Base-by-base conservation (phyloP, 2,113 vertebrate genomes). In the Pangasianodon hypophthalmus region DNA sequence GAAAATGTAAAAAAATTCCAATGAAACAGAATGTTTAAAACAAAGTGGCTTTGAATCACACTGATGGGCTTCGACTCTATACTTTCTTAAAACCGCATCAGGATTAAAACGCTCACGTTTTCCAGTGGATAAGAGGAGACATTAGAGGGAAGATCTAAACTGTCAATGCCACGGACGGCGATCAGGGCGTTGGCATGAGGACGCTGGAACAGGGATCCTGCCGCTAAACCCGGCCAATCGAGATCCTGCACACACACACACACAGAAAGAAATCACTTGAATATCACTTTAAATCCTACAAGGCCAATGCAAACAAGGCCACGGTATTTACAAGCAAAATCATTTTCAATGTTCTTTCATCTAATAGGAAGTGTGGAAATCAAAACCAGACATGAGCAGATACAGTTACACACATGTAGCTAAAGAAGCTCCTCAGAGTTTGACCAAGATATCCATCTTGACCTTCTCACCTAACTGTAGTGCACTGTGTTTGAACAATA, bases 141-240 rank as follows among this genome's bases (percentile, higher is more conserved):
- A 46, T 94, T 97, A 37, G 94, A 92, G 60, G 96, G 95, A 80
- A 99, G 88, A 0, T 88, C 92, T 64, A 99, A 94, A 69, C 95
- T 96, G 73, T 98, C 96, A 0, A 97, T 95, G 1, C 98, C 98
- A 56, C 97, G 98, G 91, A 99, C 97, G 41, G 97, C 96, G 77
- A 99, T 96, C 92, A 99, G 94, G 26, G 98, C 93, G 0, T 97
- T 98, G 69, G 98, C 98, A 85, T 97, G 96, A 1, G 98, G 98
- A 85, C 97, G 96, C 93, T 97, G 97, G 92, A 99, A 99, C 37
- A 98, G 93, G 9, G 97, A 96, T 3, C 97, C 98, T 48, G 96
- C 96, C 0, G 92, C 96, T 37, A 99, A 96, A 13, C 98, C 98
- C 0, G 98, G 97, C 98, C 98, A 99, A 19, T 95, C 93, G 32